Percentiles rank a stretch among this genome's conserved stretches.
Evolutionary conservation across 2,888 invertebrate genomes (phyloP).

Genomic region (Ophion costatus): DNA sequence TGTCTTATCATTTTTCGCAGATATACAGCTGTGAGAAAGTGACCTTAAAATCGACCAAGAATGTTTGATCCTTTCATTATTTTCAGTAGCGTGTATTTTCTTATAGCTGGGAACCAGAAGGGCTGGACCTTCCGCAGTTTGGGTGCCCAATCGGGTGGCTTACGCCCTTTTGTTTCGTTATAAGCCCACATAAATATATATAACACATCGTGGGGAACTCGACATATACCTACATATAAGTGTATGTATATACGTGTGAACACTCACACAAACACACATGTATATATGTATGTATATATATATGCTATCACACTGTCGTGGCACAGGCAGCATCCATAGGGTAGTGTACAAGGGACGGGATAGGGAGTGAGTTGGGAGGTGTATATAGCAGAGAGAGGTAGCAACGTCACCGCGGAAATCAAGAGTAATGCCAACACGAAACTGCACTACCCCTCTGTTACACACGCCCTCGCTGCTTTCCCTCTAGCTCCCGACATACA

Average conservation of each 20-base stretch:
- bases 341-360: conserved; percentile 49
- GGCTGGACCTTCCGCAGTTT: no score
- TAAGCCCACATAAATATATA: no score
- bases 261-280: neutral
- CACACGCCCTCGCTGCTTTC: conserved; percentile 63
- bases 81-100: no score
- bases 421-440: conserved; percentile 88
- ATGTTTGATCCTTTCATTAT: no score
- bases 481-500: conserved; percentile 28
- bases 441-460: conserved; percentile 85
- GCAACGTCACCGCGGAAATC: conserved; percentile 86
- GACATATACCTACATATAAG: no score
- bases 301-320: conserved; percentile 26
- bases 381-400: conserved; percentile 74
- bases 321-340: conserved; percentile 67
- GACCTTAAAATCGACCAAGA: no score
- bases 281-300: conserved; percentile 42
- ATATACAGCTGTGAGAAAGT: no score
- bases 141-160: no score
- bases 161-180: no score
- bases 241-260: neutral
- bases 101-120: no score
- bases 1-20: no score
- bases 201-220: no score
- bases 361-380: conserved; percentile 50